phyloP scores from a whole-genome alignment of 2,113 vertebrate species.

The Hypomesus transpacificus region DNA sequence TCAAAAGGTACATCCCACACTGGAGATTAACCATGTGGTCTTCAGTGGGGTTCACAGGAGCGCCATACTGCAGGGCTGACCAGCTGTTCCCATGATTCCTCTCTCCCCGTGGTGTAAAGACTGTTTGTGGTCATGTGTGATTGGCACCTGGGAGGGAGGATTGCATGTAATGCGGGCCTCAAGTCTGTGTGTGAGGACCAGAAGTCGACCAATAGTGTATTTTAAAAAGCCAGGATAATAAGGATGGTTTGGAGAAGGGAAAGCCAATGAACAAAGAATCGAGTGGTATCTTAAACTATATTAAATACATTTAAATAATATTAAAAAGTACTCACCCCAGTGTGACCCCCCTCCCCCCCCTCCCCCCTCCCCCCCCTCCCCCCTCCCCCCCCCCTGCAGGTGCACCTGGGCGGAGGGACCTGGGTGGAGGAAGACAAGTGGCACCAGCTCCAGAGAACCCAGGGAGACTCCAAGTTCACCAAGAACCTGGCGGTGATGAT shows the following conservation, averaged over 20 bases:
- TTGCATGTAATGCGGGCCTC: background rate
- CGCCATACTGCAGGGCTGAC: too few species aligned
- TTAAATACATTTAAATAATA: too few species aligned
- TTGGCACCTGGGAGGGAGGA: background rate
- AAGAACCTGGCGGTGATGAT: constrained; percentile 99
- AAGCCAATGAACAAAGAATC: too few species aligned
- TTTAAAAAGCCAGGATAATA: too few species aligned
- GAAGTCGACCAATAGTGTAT: too few species aligned
- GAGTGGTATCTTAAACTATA: too few species aligned
- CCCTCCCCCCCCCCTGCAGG: constrained; percentile 68
- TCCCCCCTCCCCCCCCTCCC: background rate
- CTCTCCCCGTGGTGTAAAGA: background rate
- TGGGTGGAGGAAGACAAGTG: constrained; percentile 99
- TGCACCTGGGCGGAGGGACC: constrained; percentile 95
- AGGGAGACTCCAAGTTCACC: constrained; percentile 99
- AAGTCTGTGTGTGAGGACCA: background rate
- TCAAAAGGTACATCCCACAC: too few species aligned
- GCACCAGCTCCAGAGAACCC: constrained; percentile 97
- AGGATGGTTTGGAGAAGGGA: too few species aligned
- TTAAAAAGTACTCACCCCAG: too few species aligned
- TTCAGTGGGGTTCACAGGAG: too few species aligned
- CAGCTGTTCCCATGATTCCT: background rate
- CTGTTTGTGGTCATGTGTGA: background rate
- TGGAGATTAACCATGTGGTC: too few species aligned
- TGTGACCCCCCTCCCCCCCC: background rate